A percentile compares a stretch with the other conserved stretches of the same genome.
Conservation (phyloP, 2,888 invertebrate species). For the Stenichneumon culpator region DNA sequence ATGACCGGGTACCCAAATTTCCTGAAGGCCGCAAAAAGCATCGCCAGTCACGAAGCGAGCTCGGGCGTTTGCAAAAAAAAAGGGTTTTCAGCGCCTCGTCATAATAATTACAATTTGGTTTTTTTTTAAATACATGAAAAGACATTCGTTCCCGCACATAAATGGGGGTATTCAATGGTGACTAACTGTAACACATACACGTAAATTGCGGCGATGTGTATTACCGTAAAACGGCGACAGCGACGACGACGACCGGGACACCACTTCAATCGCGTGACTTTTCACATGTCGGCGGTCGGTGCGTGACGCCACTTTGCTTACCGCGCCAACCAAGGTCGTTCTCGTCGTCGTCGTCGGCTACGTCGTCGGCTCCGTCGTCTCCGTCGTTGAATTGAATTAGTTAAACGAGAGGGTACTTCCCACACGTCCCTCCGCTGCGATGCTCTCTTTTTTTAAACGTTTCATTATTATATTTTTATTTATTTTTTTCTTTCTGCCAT, state of each 20-base stretch:
- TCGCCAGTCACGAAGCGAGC: conserved; percentile 16
- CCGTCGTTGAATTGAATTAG: conserved; percentile 63
- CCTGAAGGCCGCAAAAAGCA: neutral
- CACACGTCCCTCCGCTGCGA: conserved; percentile 53
- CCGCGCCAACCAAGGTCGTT: conserved; percentile 60
- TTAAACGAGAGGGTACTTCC: conserved; percentile 61
- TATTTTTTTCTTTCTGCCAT: conserved; percentile 7
- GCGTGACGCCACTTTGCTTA: conserved; percentile 63
- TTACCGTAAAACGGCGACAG: conserved; percentile 1
- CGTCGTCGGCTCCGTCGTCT: conserved; percentile 36
- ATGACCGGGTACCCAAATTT: neutral
- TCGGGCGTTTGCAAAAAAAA: conserved; percentile 6
- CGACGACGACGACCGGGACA: conserved; percentile 33
- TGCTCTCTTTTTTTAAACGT: conserved; percentile 39
- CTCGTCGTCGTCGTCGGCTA: conserved; percentile 31
- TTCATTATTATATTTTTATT: conserved; percentile 17
- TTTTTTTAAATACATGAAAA: neutral
- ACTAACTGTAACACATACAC: conserved; percentile 2
- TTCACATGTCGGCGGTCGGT: conserved; percentile 60
- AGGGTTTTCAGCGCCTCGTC: conserved; percentile 32
- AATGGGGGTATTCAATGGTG: conserved; percentile 14
- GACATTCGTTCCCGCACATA: conserved; percentile 7
- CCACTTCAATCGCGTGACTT: conserved; percentile 69
- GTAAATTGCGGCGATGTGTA: conserved; percentile 14
- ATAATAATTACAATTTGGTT: conserved; percentile 22